Evolutionary conservation across 2,888 invertebrate genomes (phyloP), one percentile per base, ranked within the genome.

Genomic region (Cryptus viduatorius): DNA sequence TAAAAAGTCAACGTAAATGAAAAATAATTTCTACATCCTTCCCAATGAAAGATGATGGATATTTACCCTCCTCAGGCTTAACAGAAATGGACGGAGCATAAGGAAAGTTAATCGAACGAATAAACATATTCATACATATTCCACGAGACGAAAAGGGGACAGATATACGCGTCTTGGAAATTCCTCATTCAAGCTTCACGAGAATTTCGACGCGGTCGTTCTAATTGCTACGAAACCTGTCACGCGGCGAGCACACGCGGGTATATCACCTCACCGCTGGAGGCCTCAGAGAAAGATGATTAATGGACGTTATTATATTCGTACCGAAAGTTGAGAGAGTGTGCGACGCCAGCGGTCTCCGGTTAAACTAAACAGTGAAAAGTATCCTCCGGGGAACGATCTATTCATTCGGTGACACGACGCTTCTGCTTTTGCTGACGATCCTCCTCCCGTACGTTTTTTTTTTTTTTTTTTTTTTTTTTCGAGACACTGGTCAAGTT

Each of bases 191-290:
- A 50, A 79, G 75, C 50, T 67, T 77, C 77, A 10, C 44, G 56
- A 75, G 89, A 90, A 89, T 90, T 87, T 87, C 84, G 88, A 89
- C 37, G 88, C 87, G 87, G 87, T 87, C 89, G 87, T 80, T 53
- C 90, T 90, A 90, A 90, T 90, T 91, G 91, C 91, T 89, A 91
- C 87, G 88, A 90, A 90, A 90, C 88, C 89, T 90, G 91, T 90
- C 90, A 90, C 88, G 80, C 88, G 72, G 72, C 65, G 68, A 48
- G 75, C 69, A 71, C 82, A 81, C 76, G 71, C 67, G 19, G 61
- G 12, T 48, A 48, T n/a, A 72, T 80, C 80, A 73, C 80, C 71
- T 84, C 84, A 46, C 84, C 59, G 84, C 75, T 75, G 79, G 79
- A 76, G 75, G 48, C 65, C 65, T 44, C 59, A n/a, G 19, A 37